These are phyloP conservation scores for Piprites chloris DNA, from an alignment of 2,113 vertebrate species.

Conservation along the genomic window DNA sequence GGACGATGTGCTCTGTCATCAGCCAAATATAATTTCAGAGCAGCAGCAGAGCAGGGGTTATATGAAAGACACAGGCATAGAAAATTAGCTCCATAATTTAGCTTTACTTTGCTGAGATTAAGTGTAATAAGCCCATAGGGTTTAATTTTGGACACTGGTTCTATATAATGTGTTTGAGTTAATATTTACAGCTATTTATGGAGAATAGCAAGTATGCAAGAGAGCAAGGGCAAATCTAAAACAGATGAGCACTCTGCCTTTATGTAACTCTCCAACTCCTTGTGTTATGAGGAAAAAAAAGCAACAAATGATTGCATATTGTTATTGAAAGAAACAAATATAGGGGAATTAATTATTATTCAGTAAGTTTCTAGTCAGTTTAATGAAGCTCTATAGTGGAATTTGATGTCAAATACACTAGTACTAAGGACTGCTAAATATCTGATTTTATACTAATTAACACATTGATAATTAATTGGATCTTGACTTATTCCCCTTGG, in stretches of 20 bases:
- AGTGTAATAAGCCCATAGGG: neutral
- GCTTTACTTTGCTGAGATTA: constrained; percentile 17
- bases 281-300: neutral
- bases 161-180: constrained; percentile 5
- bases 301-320: neutral
- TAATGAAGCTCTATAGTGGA: neutral
- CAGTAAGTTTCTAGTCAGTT: neutral
- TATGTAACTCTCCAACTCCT: constrained; percentile 2
- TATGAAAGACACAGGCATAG: neutral
- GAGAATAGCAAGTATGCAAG: neutral
- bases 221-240: constrained; percentile 35
- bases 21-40: neutral
- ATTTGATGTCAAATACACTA: neutral
- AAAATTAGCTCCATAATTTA: constrained; percentile 6
- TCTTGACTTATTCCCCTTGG: neutral
- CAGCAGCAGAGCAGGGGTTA: neutral
- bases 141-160: constrained; percentile 24
- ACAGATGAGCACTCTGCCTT: neutral
- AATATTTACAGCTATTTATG: constrained; percentile 51
- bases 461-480: neutral
- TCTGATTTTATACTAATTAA: neutral
- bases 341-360: neutral
- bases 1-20: neutral
- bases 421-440: neutral
- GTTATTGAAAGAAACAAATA: neutral